Base-by-base conservation (phyloP, 2,113 vertebrate genomes). In the Cyphomyrus discorhynchus region DNA sequence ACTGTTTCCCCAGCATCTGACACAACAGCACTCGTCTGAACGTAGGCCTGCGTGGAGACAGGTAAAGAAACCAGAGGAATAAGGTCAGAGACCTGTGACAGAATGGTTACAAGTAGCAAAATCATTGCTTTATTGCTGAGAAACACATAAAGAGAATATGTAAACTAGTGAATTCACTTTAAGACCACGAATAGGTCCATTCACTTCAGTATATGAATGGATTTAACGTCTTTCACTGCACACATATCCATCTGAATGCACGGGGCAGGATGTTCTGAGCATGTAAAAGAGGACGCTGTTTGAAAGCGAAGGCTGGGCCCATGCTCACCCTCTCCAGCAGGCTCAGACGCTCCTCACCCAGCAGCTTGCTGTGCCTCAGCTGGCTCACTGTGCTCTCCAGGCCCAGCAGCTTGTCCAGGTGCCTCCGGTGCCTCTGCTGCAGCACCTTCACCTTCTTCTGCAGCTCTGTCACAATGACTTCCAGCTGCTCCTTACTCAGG, bases 361-460 rank as follows among this genome's bases (percentile, higher is more conserved):
- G 90, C 88, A 96, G 87, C 92, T 96, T 96, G 88, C 92, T 94
- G 0, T 93, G 92, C 3, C 91, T 90, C 88, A 97, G 94, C 92
- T 96, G 96, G 91, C 91, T 91, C 4, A 95, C 95, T 0, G 96
- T 93, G 82, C 90, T 95, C 87, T 97, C 96, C 94, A 97, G 93
- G 0, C 94, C 95, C 46, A 93, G 91, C 2, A 97, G 91, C 52
- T 96, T 96, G 39, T 95, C 95, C 88, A 95, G 93, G 92, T 97
- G 96, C 10, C 93, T 92, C 7, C 95, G 93, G 2, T 96, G 96
- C 4, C 95, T 91, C 92, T 94, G 94, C 94, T 97, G 96, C 53
- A 97, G 93, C 19, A 95, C 92, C 52, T 91, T 95, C 49, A 97
- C 96, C 77, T 95, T 96, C 83, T 92, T 94, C 93, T 96, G 96